phyloP scores from a whole-genome alignment of 2,113 vertebrate species.

The Oenanthe melanoleuca region DNA sequence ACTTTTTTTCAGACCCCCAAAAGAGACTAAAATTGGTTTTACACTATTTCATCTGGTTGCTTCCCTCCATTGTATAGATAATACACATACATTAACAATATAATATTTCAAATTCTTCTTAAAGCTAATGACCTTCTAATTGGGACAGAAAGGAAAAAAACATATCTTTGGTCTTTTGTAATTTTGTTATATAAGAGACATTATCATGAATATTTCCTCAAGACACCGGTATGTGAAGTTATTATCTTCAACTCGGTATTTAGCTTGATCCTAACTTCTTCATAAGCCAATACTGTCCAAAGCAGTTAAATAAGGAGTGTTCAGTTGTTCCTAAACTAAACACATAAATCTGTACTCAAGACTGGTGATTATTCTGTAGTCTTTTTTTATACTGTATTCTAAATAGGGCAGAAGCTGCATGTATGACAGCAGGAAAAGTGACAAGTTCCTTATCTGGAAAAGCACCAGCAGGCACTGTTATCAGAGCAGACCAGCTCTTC shows the following conservation, averaged over 20 bases:
- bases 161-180: not conserved
- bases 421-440: constrained; percentile 21
- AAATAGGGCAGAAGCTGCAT: constrained; percentile 19
- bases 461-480: constrained; percentile 24
- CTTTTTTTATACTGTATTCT: constrained; percentile 8
- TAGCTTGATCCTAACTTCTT: not conserved
- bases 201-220: not conserved
- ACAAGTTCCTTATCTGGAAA: constrained; percentile 37
- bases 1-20: not conserved
- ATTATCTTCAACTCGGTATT: not conserved
- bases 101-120: not conserved
- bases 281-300: not conserved
- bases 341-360: not conserved
- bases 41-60: not conserved
- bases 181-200: not conserved
- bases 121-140: not conserved
- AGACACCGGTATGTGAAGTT: not conserved
- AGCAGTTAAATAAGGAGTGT: not conserved
- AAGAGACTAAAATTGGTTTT: not conserved
- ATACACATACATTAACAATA: accelerated
- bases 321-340: not conserved
- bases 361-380: not conserved
- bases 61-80: not conserved
- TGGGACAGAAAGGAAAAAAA: not conserved
- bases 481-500: constrained; percentile 33